Evolutionary conservation across 2,888 invertebrate genomes (phyloP).

Genomic region (Leptura quadrifasciata): DNA sequence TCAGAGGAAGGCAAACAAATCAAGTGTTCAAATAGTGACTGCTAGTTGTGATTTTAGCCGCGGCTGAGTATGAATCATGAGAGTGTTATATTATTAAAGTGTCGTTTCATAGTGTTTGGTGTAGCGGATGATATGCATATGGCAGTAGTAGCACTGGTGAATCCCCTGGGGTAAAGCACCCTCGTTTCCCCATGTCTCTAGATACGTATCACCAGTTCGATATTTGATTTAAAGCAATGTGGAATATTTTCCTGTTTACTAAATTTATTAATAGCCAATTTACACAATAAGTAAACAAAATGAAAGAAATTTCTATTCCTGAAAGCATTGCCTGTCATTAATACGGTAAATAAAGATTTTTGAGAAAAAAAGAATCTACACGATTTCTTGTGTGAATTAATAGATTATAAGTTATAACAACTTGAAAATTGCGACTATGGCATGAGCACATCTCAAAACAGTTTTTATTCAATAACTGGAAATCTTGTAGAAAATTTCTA

Average conservation of each 20-base stretch:
- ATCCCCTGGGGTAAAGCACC: slow-evolving; percentile 48
- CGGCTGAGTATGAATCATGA: slow-evolving; percentile 65
- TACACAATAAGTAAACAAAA: slow-evolving; percentile 13
- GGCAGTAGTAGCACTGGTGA: slow-evolving; percentile 46
- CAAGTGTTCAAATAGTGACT: slow-evolving; percentile 65
- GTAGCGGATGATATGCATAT: slow-evolving; percentile 66
- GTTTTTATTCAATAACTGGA: too few relatives aligned
- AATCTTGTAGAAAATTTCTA: too few relatives aligned
- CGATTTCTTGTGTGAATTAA: too few relatives aligned
- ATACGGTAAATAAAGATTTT: too few relatives aligned
- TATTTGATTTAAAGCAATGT: slow-evolving; percentile 39
- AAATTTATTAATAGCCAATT: slow-evolving; percentile 11
- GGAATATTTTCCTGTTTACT: slow-evolving; percentile 19
- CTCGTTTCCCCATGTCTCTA: slow-evolving; percentile 39
- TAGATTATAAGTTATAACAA: too few relatives aligned
- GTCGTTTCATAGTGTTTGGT: slow-evolving; percentile 64
- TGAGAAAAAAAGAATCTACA: too few relatives aligned
- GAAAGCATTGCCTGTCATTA: too few relatives aligned
- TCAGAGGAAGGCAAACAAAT: slow-evolving; percentile 63
- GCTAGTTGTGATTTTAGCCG: slow-evolving; percentile 62
- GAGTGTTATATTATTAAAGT: slow-evolving; percentile 67
- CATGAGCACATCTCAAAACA: too few relatives aligned
- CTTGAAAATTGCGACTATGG: too few relatives aligned
- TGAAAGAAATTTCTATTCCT: too few relatives aligned
- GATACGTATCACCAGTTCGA: slow-evolving; percentile 44